Evolutionary conservation across 2,888 invertebrate species (phyloP), one percentile per base, ranked within the genome.

Genomic region (Boloria euphrosyne): DNA sequence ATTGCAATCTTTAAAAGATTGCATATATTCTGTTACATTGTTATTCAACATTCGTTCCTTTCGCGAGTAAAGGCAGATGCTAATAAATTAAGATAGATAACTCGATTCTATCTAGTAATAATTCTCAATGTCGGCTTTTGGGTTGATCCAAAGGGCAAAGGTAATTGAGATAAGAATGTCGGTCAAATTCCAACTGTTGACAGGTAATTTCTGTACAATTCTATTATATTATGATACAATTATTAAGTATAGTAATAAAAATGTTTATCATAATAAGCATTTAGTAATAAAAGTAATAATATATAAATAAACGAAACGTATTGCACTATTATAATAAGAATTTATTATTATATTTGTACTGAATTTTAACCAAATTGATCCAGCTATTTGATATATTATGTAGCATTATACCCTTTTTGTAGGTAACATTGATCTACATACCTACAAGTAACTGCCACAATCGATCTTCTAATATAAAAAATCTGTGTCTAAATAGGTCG

Each of bases 81-180:
- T 74, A 68, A 73, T 72, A 75, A 72, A 68, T 74, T 74, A 76
- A 75, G 69, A 75, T 67, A 50, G 63, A 57, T 66, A 66, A 61
- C 65, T 67, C 47, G 53, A 65, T 65, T 18, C 43, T 68, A 70
- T 66, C 68, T 61, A 54, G 22, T 51, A 64, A 66, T 68, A 66
- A 68, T 46, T 65, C 57, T 47, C 18, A 54, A 60, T 68, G 61
- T 57, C 52, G 31, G 59, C 60, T 61, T 70, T 68, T 70, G 50
- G 60, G 59, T 52, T 58, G 59, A 61, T 66, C 60, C 63, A 70
- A 67, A 70, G 65, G 65, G 62, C 65, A 62, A 65, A 67, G 65
- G 67, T 70, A 63, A 70, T 63, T 57, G 49, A 67, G 69, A 69
- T 67, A 69, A 67, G 61, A 22, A 65, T 59, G 22, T 65, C 53